Base-by-base conservation (phyloP, 30 jellyfish, hydroid and myxozoan genomes). In the Pelagia noctiluca region DNA sequence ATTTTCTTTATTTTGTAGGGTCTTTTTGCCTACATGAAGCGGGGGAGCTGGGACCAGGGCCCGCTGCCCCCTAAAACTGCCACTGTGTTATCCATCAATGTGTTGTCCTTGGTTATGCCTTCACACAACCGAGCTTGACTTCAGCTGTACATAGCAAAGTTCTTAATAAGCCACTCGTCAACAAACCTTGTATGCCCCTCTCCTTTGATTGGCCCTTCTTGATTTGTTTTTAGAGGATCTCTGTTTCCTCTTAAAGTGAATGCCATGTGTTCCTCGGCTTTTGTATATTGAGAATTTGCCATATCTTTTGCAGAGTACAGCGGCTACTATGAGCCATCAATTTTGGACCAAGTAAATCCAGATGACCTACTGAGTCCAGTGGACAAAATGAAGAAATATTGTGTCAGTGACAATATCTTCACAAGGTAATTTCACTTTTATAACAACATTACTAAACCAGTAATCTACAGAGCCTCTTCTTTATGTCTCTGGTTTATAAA, bases 301-400 rank as follows among this genome's bases (percentile, higher is more conserved):
- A 4, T 21, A 3, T 35, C 50, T 47, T 52, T 63, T 25, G 29
- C 63, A 89, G 97, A 89, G 16, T 89, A 82, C 60, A 67, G 87
- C 87, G 88, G 91, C 47, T 90, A 75, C 63, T 91, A 84, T 69
- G 98, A 91, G 24, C 72, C 96, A 8, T 84, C 96, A n/a, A 78
- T 84, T 36, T 88, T 84, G 31, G 97, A 90, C 75, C 98, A 86
- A 34, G 88, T 87, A 11, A 86, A 91, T 69, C 98, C 98, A 22
- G 98, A 91, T 79, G 98, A 91, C 66, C 75, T 85, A 5, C 88
- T 91, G 0, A 91, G 96, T 50, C 98, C 98, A 50, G 75, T 91
- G 13, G 98, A 91, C 78, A 91, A 91, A 49, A 68, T 91, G 88
- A 89, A 78, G 64, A 91, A 91, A 54, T 91, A 91, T 65, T 91